phyloP scores from a whole-genome alignment of 1,140 invertebrate genomes.

The Penaeus indicus region DNA sequence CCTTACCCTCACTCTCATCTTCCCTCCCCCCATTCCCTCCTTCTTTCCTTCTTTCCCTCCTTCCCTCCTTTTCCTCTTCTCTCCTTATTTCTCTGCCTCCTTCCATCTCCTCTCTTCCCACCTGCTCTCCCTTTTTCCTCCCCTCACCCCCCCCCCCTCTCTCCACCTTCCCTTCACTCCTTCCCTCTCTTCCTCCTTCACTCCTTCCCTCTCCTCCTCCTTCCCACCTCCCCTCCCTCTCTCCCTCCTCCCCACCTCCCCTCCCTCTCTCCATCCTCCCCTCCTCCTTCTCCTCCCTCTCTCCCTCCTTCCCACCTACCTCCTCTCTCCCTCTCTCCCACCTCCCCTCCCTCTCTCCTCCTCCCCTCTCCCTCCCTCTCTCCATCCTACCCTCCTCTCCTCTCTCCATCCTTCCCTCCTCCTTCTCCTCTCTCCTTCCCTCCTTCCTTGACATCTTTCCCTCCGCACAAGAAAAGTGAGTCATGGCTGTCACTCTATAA shows the following conservation, averaged over 20 bases:
- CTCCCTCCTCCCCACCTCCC: background rate
- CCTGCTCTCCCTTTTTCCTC: background rate
- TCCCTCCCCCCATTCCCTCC: too few relatives aligned
- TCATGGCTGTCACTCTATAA: slow-evolving; percentile 40
- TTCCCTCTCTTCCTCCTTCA: background rate
- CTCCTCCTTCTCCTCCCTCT: too few relatives aligned
- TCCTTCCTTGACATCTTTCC: background rate
- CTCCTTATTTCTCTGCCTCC: too few relatives aligned
- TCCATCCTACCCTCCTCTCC: background rate
- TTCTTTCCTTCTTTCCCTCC: background rate
- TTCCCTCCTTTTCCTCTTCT: background rate
- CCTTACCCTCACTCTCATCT: too few relatives aligned
- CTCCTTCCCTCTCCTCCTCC: background rate
- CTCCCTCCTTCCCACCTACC: too few relatives aligned
- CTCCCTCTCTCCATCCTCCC: background rate
- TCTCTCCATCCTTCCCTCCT: background rate
- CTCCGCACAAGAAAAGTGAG: slow-evolving; percentile 23
- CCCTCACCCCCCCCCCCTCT: background rate
- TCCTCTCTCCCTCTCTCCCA: background rate
- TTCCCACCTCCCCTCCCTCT: background rate
- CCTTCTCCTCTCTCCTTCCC: background rate
- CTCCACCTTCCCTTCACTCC: background rate
- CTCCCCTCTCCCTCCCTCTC: background rate
- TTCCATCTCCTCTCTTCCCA: background rate
- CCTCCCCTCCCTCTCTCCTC: background rate